A percentile compares a stretch with the other conserved stretches of the same genome.
Evolutionary conservation across 2,797 vertebrate species (phyloP).

Genomic region (Parambassis ranga): DNA sequence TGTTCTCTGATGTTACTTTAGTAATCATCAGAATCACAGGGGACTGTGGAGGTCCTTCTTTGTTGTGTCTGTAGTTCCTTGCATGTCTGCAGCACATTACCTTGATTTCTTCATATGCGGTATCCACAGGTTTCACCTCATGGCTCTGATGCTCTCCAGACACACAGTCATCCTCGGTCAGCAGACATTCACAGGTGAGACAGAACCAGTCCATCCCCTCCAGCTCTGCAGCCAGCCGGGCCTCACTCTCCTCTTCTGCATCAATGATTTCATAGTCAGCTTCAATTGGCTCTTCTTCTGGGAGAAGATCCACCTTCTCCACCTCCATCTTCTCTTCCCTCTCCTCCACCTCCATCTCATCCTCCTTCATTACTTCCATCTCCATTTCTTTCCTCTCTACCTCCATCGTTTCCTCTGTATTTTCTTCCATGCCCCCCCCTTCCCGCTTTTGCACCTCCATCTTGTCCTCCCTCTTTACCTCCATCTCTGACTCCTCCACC

Average conservation of each 20-base stretch:
- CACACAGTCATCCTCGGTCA: slow-evolving; percentile 81
- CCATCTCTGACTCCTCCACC: slow-evolving; percentile 31
- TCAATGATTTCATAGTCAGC: slow-evolving; percentile 84
- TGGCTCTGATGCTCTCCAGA: slow-evolving; percentile 87
- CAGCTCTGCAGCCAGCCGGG: slow-evolving; percentile 78
- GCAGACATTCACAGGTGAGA: slow-evolving; percentile 84
- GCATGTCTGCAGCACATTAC: no score
- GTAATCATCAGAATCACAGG: not conserved
- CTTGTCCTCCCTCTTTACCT: slow-evolving; percentile 42
- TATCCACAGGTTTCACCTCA: slow-evolving; percentile 82
- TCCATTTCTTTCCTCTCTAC: slow-evolving; percentile 35
- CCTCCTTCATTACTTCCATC: no score
- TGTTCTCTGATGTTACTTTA: no score
- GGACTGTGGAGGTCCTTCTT: no score
- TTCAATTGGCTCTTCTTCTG: slow-evolving; percentile 75
- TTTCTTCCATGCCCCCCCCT: no score
- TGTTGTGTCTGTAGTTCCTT: no score
- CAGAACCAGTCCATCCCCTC: slow-evolving; percentile 88
- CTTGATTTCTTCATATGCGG: slow-evolving; percentile 86
- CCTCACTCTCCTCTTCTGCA: slow-evolving; percentile 74
- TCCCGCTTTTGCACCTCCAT: slow-evolving; percentile 51
- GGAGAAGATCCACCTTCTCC: slow-evolving; percentile 50
- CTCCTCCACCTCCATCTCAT: slow-evolving; percentile 37
- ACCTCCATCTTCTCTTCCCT: slow-evolving; percentile 36
- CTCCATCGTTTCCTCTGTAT: slow-evolving; percentile 36